These are phyloP conservation scores for Drosophila kambysellisi DNA, from an alignment of 2,888 invertebrate species.

Conservation along the genomic window DNA sequence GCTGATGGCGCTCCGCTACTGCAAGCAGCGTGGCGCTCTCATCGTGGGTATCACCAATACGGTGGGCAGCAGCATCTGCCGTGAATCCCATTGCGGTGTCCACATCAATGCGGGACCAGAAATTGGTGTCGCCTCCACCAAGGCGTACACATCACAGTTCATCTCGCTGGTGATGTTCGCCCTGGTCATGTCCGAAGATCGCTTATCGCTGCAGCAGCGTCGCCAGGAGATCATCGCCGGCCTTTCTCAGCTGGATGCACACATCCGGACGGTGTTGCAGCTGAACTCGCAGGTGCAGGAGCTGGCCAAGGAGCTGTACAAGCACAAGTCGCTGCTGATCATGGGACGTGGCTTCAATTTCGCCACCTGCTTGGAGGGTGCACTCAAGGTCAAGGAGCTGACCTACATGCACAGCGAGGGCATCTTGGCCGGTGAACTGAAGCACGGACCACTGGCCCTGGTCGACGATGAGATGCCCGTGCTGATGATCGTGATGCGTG, in stretches of 20 bases:
- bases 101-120: slow-evolving; percentile 99
- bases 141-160: slow-evolving; percentile 99
- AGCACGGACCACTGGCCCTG: slow-evolving; percentile 98
- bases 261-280: slow-evolving; percentile 94
- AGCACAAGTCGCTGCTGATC: slow-evolving; percentile 97
- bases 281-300: slow-evolving; percentile 94
- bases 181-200: slow-evolving; percentile 98
- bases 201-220: slow-evolving; percentile 95
- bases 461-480: slow-evolving; percentile 99
- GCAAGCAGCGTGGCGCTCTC: slow-evolving; percentile 97
- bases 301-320: slow-evolving; percentile 94
- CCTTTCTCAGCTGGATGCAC: slow-evolving; percentile 92
- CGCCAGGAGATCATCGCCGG: slow-evolving; percentile 95
- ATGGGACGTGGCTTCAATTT: slow-evolving; percentile 99
- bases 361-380: slow-evolving; percentile 98
- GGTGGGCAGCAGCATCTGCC: slow-evolving; percentile 98
- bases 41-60: slow-evolving; percentile 99
- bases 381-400: slow-evolving; percentile 98
- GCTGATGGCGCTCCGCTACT: slow-evolving; percentile 96
- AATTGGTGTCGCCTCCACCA: slow-evolving; percentile 99
- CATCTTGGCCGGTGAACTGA: slow-evolving; percentile 99
- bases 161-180: slow-evolving; percentile 99
- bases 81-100: slow-evolving; percentile 99
- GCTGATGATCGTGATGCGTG: slow-evolving; percentile 98
- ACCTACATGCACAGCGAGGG: slow-evolving; percentile 99